Percentiles rank a stretch among this genome's conserved stretches.
Conservation (phyloP, 2,888 invertebrate genomes). For the Mythimna lalbum region DNA sequence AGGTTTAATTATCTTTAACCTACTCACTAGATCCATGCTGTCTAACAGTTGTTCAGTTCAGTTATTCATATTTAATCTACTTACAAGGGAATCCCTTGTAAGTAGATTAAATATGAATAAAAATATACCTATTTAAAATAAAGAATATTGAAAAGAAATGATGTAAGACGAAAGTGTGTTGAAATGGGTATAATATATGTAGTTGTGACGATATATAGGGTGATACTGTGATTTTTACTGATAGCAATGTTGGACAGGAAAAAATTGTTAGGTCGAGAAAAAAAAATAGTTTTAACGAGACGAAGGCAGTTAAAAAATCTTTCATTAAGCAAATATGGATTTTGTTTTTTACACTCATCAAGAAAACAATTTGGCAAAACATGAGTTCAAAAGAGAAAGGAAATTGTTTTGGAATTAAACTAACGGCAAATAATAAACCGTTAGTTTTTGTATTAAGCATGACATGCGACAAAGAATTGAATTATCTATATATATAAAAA, state of each 20-base stretch:
- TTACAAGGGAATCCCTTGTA: too few species aligned
- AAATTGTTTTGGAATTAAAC: not conserved
- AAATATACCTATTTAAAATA: too few species aligned
- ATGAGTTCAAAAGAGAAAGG: slow-evolving; percentile 3
- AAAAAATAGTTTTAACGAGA: not conserved
- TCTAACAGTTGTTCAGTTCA: too few species aligned
- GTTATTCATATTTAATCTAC: too few species aligned
- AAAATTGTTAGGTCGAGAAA: not conserved
- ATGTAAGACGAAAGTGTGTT: too few species aligned
- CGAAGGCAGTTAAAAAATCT: not conserved
- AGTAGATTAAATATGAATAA: too few species aligned
- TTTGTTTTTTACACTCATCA: too few species aligned
- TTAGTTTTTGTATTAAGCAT: not conserved
- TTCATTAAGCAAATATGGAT: not conserved
- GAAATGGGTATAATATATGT: too few species aligned
- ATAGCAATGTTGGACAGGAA: not conserved
- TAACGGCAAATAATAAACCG: slow-evolving; percentile 13
- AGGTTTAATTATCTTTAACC: too few species aligned
- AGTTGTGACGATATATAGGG: not conserved
- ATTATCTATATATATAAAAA: too few species aligned
- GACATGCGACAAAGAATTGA: not conserved
- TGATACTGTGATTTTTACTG: not conserved
- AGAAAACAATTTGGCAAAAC: not conserved
- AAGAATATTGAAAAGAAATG: too few species aligned
- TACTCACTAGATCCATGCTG: too few species aligned